Evolutionary conservation across 2,888 invertebrate species (phyloP), one percentile per base, ranked within the genome.

Genomic region (Hydroisotoma schaefferi): DNA sequence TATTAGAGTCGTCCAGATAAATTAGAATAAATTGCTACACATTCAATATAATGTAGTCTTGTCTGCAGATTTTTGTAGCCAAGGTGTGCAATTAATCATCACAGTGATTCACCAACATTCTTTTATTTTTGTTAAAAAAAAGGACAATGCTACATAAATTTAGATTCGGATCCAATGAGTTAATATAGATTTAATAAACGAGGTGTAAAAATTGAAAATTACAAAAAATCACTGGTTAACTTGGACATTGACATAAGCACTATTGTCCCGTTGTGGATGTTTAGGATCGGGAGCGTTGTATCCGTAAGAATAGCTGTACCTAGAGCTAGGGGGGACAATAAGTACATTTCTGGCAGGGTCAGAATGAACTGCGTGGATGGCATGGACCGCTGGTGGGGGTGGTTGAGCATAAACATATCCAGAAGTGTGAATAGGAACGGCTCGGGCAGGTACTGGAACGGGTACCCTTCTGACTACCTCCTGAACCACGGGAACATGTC

Each of bases 271-370:
- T 48, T 59, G 57, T 1, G 69, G 71, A 47, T 71, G 62, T 46
- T 69, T 71, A 8, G 58, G 61, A 58, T 69, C 71, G 10, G 71
- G 71, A 23, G 68, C 61, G 1, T 62, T 63, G 54, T 71, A 71
- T 10, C 57, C 55, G 57, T 69, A 69, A 8, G 57, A 59, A 43
- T 69, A 71, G 22, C 61, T 63, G 37, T 63, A 63, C 15, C 56
- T 59, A 3, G 69, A 60, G 15, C 46, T 62, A 20, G 70, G 67
- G 29, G 70, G 70, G 1, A 70, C 67, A 1, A 70, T 37, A 4
- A 67, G 47, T 28, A 64, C 63, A 15, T 62, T 65, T 28, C 48
- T 8, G 2, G 59, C 48, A 22, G 59, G 38, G 22, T 65, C 63
- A 6, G 68, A 61, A 20, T 53, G 59, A 1, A 64, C 28, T 4